phyloP scores from a whole-genome alignment of 2,888 invertebrate species.

The Dorcus hopei region DNA sequence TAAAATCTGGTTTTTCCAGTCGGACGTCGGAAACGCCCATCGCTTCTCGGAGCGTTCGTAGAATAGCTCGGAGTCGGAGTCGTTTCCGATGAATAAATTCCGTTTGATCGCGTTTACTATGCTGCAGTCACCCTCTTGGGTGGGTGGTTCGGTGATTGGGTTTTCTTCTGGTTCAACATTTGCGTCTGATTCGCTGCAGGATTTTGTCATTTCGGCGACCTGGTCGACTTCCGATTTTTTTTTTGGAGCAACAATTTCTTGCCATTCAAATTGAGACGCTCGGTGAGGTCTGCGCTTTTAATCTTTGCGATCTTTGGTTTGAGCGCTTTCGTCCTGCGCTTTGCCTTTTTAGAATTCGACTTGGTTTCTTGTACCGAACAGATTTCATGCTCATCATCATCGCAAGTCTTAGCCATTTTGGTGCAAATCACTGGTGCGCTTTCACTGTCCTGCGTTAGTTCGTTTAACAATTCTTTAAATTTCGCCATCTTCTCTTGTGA shows the following conservation, averaged over 20 bases:
- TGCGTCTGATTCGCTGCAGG: neutral
- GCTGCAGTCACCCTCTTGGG: neutral
- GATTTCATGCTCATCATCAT: constrained; percentile 6
- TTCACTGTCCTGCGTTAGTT: neutral
- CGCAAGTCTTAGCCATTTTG: constrained; percentile 13
- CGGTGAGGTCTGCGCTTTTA: constrained; percentile 33
- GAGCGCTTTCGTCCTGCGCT: constrained; percentile 34
- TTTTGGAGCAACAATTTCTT: constrained; percentile 9
- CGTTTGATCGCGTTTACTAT: constrained; percentile 14
- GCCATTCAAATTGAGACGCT: constrained; percentile 24
- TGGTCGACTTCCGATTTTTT: neutral
- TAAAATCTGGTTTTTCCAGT: constrained; percentile 32
- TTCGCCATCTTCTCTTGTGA: neutral
- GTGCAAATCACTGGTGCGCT: constrained; percentile 7
- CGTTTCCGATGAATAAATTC: constrained; percentile 11
- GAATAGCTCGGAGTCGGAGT: constrained; percentile 11
- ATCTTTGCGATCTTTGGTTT: constrained; percentile 38
- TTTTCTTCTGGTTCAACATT: neutral
- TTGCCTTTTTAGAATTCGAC: constrained; percentile 31
- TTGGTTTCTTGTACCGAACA: constrained; percentile 13
- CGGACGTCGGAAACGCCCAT: constrained; percentile 7
- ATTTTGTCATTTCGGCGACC: neutral
- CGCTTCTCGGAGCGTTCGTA: constrained; percentile 9
- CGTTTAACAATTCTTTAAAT: neutral
- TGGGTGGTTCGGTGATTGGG: neutral